Percentiles rank a stretch among this genome's conserved stretches.
These are phyloP conservation scores for Syrphus vitripennis DNA, from an alignment of 2,888 invertebrate species.

Conservation along the genomic window DNA sequence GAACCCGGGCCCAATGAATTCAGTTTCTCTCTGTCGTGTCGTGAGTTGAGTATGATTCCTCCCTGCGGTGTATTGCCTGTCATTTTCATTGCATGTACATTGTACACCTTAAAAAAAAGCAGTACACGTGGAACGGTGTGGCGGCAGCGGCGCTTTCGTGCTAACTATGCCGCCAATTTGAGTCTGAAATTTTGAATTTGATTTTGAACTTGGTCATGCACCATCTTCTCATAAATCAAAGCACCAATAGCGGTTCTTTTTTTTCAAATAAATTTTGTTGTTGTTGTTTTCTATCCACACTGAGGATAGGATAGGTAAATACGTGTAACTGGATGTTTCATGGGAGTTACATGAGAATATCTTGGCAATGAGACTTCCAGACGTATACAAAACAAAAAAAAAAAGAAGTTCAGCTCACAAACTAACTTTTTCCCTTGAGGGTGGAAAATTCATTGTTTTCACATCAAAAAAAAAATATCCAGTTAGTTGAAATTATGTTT, in stretches of 20 bases:
- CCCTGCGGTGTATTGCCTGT: slow-evolving; percentile 41
- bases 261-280: neutral
- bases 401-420: slow-evolving; percentile 31
- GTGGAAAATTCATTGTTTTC: slow-evolving; percentile 59
- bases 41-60: slow-evolving; percentile 48
- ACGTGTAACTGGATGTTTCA: neutral
- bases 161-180: slow-evolving; percentile 63
- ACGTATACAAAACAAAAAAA: neutral
- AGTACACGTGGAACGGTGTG: neutral
- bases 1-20: slow-evolving; percentile 2
- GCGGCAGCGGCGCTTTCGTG: slow-evolving; percentile 54
- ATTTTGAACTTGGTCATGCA: slow-evolving; percentile 71
- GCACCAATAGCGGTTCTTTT: slow-evolving; percentile 55
- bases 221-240: slow-evolving; percentile 67
- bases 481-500: slow-evolving; percentile 31
- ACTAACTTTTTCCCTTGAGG: slow-evolving; percentile 52
- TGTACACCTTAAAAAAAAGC: neutral
- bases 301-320: neutral
- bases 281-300: neutral
- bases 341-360: slow-evolving; percentile 38
- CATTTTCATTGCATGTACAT: slow-evolving; percentile 33
- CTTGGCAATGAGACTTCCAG: slow-evolving; percentile 19
- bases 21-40: slow-evolving; percentile 61
- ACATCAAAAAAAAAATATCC: slow-evolving; percentile 47
- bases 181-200: slow-evolving; percentile 64